A percentile compares a stretch with the other conserved stretches of the same genome.
Conservation (phyloP, 2,797 vertebrate genomes). For the Cryptoprocta ferox region DNA sequence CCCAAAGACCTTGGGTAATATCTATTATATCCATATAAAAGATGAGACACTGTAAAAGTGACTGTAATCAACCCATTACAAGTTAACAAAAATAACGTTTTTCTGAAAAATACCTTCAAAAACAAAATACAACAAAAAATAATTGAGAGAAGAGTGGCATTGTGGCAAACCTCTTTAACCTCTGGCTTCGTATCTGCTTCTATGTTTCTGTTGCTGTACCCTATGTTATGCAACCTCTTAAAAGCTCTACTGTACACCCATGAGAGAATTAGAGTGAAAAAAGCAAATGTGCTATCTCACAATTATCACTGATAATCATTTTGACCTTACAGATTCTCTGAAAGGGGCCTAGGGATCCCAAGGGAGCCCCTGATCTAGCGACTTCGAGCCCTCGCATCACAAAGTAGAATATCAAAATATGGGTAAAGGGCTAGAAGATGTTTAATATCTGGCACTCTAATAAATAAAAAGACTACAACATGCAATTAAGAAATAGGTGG, state of each 20-base stretch:
- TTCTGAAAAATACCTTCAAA: not conserved
- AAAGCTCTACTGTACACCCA: not conserved
- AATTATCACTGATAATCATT: not conserved
- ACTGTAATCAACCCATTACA: not conserved
- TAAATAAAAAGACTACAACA: not conserved
- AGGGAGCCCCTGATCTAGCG: not conserved
- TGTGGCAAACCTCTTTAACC: not conserved
- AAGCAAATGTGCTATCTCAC: not conserved
- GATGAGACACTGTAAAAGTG: not conserved
- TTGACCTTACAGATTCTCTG: not conserved
- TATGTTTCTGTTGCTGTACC: not conserved
- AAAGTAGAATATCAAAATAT: not conserved
- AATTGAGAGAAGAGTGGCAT: not conserved
- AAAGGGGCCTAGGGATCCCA: not conserved
- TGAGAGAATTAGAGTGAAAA: not conserved
- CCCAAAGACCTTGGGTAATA: not conserved
- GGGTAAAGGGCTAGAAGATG: not conserved
- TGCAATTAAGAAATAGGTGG: not conserved
- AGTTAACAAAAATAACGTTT: not conserved
- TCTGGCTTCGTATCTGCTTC: not conserved
- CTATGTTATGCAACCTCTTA: not conserved
- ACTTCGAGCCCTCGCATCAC: fast-evolving
- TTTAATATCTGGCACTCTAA: not conserved
- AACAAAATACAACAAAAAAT: not conserved
- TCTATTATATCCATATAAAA: not conserved